A percentile compares a stretch with the other conserved stretches of the same genome.
Conservation (phyloP, 1,140 invertebrate genomes). For the Campoletis sonorensis region DNA sequence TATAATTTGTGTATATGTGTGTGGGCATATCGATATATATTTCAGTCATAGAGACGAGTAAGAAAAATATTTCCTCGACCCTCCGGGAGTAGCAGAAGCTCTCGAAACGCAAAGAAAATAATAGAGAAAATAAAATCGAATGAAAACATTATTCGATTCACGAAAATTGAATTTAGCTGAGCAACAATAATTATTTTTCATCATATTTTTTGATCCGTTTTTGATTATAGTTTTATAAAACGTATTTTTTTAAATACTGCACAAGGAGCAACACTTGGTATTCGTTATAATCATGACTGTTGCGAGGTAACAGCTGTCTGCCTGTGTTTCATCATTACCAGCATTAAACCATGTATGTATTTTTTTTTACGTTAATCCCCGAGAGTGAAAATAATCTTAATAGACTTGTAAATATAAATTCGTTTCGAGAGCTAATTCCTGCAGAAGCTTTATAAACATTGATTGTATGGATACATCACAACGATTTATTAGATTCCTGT, state of each 20-base stretch:
- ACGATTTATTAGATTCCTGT: constrained; percentile 50
- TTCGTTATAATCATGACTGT: too few relatives aligned
- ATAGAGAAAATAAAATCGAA: constrained; percentile 5
- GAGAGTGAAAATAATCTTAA: too few relatives aligned
- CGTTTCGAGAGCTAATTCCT: not conserved
- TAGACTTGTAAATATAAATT: not conserved
- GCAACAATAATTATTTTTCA: not conserved
- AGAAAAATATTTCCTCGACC: constrained; percentile 65
- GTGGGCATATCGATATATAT: not conserved
- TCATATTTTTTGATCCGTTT: not conserved
- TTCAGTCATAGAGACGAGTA: constrained; percentile 52
- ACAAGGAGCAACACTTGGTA: not conserved
- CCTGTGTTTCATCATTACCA: too few relatives aligned
- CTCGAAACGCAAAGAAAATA: not conserved
- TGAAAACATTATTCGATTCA: not conserved
- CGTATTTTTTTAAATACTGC: not conserved
- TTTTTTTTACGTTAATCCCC: too few relatives aligned
- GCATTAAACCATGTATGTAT: too few relatives aligned
- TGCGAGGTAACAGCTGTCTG: too few relatives aligned
- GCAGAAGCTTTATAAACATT: constrained; percentile 51
- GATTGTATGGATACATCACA: constrained; percentile 60
- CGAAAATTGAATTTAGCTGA: too few relatives aligned
- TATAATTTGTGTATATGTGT: constrained; percentile 23
- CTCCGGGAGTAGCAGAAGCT: constrained; percentile 43
- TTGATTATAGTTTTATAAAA: constrained; percentile 15